These are phyloP conservation scores for Scaptodrosophila latifasciaeformis DNA, from an alignment of 2,888 invertebrate species.

Conservation along the genomic window DNA sequence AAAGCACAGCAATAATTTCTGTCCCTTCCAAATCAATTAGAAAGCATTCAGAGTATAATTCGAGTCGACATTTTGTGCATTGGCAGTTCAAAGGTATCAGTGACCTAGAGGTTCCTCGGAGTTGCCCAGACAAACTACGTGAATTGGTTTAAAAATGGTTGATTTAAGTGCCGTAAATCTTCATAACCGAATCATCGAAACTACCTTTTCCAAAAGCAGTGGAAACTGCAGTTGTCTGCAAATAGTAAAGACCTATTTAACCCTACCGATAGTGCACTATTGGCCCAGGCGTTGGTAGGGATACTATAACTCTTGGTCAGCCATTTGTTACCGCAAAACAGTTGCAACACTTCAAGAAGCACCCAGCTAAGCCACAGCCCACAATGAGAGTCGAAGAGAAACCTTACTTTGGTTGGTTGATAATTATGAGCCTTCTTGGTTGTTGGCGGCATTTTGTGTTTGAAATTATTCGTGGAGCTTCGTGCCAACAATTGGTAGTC, in stretches of 20 bases:
- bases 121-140: conserved; percentile 4
- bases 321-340: conserved; percentile 20
- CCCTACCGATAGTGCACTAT: conserved; percentile 55
- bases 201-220: too few relatives aligned
- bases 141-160: conserved; percentile 5
- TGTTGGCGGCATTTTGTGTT: conserved; percentile 63
- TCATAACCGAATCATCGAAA: conserved; percentile 17
- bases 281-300: conserved; percentile 47
- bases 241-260: conserved; percentile 51
- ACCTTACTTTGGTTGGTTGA: conserved; percentile 37
- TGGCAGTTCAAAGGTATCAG: too few relatives aligned
- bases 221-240: conserved; percentile 22
- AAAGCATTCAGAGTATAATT: too few relatives aligned
- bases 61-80: too few relatives aligned
- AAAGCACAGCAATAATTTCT: too few relatives aligned
- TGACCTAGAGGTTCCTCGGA: conserved; percentile 20
- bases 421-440: conserved; percentile 63
- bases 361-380: conserved; percentile 36
- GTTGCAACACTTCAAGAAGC: conserved; percentile 59
- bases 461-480: conserved; percentile 62
- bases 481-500: conserved; percentile 62
- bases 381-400: conserved; percentile 2
- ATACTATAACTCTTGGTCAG: conserved; percentile 5
- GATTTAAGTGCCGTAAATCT: conserved; percentile 18
- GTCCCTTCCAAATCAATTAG: too few relatives aligned